Evolutionary conservation across 2,888 invertebrate genomes (phyloP).

Genomic region (Heliconius cydno): DNA sequence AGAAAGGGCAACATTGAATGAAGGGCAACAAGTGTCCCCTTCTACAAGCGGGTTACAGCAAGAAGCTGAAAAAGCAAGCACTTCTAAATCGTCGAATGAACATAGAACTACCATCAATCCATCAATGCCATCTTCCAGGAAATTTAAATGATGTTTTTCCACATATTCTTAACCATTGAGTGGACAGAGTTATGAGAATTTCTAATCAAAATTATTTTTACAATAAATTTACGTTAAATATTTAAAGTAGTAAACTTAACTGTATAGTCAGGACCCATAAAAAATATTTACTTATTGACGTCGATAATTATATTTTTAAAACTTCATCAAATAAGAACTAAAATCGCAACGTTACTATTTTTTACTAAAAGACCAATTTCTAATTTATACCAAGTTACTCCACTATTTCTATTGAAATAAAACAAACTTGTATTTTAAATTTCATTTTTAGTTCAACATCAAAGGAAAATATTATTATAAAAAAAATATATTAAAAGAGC

Average conservation of each 20-base stretch:
- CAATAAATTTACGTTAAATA: background rate
- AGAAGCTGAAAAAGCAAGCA: too few relatives aligned
- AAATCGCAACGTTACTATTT: background rate
- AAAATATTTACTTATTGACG: background rate
- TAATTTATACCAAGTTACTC: background rate
- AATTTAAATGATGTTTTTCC: too few relatives aligned
- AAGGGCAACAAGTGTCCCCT: too few relatives aligned
- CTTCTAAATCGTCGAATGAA: too few relatives aligned
- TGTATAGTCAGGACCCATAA: too few relatives aligned
- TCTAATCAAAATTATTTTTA: background rate
- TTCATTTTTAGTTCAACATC: background rate
- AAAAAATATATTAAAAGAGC: background rate
- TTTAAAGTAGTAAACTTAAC: background rate
- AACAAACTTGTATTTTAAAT: background rate
- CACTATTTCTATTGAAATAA: background rate
- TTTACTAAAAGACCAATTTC: background rate
- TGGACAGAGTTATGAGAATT: too few relatives aligned
- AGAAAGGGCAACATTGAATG: too few relatives aligned
- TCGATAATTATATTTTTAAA: background rate
- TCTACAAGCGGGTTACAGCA: too few relatives aligned
- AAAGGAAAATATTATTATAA: conserved; percentile 10
- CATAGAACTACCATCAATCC: too few relatives aligned
- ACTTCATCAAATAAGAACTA: background rate
- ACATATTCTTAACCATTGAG: too few relatives aligned
- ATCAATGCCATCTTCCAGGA: too few relatives aligned